Evolutionary conservation across 2,113 vertebrate species (phyloP).

Genomic region (Zapornia atra): DNA sequence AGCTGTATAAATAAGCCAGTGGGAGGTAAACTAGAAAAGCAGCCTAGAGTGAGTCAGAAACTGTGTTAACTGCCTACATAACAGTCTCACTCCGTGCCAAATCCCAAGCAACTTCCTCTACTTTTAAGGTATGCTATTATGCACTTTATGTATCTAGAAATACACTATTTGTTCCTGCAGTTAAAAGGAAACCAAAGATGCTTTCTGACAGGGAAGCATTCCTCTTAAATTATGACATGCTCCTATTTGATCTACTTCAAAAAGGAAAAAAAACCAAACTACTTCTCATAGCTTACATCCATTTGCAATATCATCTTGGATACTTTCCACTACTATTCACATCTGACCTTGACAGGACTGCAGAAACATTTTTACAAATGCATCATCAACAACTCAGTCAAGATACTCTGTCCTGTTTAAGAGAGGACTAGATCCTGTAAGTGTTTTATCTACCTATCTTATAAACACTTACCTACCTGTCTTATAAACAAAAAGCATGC

Average conservation of each 20-base stretch:
- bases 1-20: not conserved
- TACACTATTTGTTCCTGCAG: not conserved
- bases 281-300: not conserved
- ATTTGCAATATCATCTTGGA: not conserved
- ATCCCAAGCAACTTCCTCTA: not conserved
- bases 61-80: not conserved
- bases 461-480: not conserved
- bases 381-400: not conserved
- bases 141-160: not conserved
- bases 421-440: not conserved
- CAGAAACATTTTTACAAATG: not conserved
- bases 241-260: not conserved
- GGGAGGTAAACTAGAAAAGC: not conserved
- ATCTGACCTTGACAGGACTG: not conserved
- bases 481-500: not conserved
- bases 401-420: not conserved
- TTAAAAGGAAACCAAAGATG: not conserved
- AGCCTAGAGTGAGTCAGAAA: slow-evolving; percentile 2
- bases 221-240: not conserved
- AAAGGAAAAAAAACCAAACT: not conserved
- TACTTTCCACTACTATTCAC: not conserved
- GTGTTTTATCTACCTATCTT: not conserved
- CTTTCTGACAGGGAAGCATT: not conserved
- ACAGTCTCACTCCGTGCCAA: not conserved
- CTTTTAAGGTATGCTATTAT: not conserved